Evolutionary conservation across 2,797 vertebrate species (phyloP).

Genomic region (Semotilus atromaculatus): DNA sequence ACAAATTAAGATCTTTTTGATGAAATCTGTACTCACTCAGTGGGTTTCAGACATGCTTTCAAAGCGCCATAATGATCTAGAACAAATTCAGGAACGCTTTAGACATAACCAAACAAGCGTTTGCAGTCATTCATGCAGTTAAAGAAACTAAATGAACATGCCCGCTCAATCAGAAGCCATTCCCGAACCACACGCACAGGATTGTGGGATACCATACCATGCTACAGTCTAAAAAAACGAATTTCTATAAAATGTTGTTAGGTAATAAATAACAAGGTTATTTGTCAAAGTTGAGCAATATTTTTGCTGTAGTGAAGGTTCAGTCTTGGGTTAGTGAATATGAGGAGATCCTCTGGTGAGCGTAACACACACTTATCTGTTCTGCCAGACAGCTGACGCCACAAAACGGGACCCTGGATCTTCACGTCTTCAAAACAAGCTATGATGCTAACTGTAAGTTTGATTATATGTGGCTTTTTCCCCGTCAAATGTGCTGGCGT

Average conservation of each 20-base stretch:
- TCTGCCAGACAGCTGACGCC: conserved; percentile 17
- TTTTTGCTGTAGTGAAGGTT: background rate
- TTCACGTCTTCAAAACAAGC: background rate
- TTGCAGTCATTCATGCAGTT: no score
- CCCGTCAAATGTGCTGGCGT: conserved; percentile 34
- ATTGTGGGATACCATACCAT: no score
- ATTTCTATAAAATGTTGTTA: background rate
- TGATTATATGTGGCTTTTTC: conserved; percentile 6
- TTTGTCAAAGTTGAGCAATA: background rate
- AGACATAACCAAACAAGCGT: no score
- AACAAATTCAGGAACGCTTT: no score
- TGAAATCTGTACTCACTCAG: no score
- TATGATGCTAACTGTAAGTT: background rate
- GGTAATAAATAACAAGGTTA: background rate
- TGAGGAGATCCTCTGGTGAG: conserved; percentile 9
- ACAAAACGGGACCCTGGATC: background rate
- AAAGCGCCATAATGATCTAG: no score
- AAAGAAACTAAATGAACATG: no score
- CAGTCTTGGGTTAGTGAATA: background rate
- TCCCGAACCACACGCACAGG: no score
- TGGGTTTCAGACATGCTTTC: no score
- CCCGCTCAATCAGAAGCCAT: no score
- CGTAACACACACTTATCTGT: background rate
- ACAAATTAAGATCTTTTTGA: no score
- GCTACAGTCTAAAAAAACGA: no score